Base-by-base conservation (phyloP, 2,113 vertebrate species). In the Crypturellus undulatus region DNA sequence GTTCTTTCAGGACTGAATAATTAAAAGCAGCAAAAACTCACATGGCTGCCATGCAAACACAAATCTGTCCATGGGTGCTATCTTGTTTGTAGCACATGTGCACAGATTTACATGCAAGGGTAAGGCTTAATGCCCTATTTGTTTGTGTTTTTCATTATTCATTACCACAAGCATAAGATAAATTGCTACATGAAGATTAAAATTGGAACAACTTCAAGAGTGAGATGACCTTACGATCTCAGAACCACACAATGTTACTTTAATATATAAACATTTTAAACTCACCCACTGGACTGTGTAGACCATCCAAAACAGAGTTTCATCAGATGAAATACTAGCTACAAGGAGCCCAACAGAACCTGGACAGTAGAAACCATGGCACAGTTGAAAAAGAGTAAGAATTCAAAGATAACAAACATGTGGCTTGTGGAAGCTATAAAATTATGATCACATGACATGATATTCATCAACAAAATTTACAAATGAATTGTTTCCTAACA, bases 41-140 rank as follows among this genome's bases (percentile, higher is more conserved):
- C 88, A 96, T 95, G 94, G 95, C 90, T 97, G 58, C 81, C 30
- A 38, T 42, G 52, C 62, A 70, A 96, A 81, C 69, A 95, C 93
- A 96, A 94, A 95, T 94, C 94, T 92, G 94, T 76, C 90, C 88
- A 87, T 28, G 88, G 77, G 93, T 95, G 77, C 90, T 96, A 95
- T 97, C 93, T 96, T 93, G 79, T 96, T 96, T 96, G 95, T 90
- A 96, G 88, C 95, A 96, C 92, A 95, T 96, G 94, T 95, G 95
- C 96, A 86, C 79, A 97, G 95, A 96, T 97, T 96, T 96, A 89
- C 94, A 92, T 89, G 92, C 24, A 72, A 87, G 88, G 94, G 68
- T 84, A 90, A 95, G 90, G 96, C 92, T 92, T 81, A 96, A 62
- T 36, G 70, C 90, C 95, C 90, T 81, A 73, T 69, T 93, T 93